Conservation (phyloP, 2,797 vertebrate genomes). For the Adelosebastes latens region DNA sequence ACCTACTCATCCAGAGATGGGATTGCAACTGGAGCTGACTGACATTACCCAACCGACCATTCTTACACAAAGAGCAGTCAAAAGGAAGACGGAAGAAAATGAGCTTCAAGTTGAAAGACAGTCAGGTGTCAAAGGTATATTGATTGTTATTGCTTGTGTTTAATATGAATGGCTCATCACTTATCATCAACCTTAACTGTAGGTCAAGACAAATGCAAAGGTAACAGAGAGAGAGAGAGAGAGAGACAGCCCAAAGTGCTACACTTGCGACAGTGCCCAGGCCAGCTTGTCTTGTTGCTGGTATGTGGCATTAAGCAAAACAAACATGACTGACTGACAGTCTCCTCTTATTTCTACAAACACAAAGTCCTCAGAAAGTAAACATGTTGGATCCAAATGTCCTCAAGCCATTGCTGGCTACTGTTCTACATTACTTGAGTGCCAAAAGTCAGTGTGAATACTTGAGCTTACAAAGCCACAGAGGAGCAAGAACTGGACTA, state of each 20-base stretch:
- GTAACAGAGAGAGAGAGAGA: neutral
- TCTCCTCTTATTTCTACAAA: constrained; percentile 42
- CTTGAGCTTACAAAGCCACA: neutral
- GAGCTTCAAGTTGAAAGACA: neutral
- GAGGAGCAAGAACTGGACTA: neutral
- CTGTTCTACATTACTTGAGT: neutral
- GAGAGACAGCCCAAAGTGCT: neutral
- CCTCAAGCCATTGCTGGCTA: neutral
- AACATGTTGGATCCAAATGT: constrained; percentile 33
- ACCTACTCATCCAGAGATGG: constrained; percentile 22
- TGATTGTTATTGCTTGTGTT: neutral
- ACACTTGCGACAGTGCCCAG: constrained; percentile 18
- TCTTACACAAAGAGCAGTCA: neutral
- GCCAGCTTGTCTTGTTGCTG: constrained; percentile 58
- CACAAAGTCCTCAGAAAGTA: constrained; percentile 36
- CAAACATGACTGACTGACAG: constrained; percentile 51
- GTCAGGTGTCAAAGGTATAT: neutral
- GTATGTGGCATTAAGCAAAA: constrained; percentile 68
- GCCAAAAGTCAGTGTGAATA: neutral
- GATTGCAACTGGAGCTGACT: constrained; percentile 6
- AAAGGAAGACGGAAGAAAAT: neutral
- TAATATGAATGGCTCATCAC: neutral
- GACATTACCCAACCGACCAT: neutral
- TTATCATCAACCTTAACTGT: neutral
- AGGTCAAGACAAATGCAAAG: neutral